Percentiles rank a stretch among this genome's conserved stretches.
These are phyloP conservation scores for Eulithis testata DNA, from an alignment of 2,888 invertebrate genomes.

Conservation along the genomic window DNA sequence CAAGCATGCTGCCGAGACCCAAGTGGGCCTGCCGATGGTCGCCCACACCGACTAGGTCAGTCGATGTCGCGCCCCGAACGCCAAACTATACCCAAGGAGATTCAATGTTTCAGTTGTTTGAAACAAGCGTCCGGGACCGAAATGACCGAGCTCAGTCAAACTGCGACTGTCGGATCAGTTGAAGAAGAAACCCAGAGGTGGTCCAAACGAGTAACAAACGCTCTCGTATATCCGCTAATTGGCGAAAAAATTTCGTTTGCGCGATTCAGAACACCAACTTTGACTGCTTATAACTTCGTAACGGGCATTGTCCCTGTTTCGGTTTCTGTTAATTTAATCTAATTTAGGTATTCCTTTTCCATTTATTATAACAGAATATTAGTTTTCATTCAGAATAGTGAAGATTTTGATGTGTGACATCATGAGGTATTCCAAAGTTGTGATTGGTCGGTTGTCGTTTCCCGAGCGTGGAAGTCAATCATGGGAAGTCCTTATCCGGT, in stretches of 20 bases:
- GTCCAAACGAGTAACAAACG: constrained; percentile 18
- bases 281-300: constrained; percentile 10
- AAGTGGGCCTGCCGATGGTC: constrained; percentile 33
- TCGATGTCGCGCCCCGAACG: constrained; percentile 36
- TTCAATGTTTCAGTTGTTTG: constrained; percentile 15
- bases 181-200: constrained; percentile 36
- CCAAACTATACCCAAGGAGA: constrained; percentile 34
- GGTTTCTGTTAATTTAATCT: background rate
- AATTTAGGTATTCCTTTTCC: background rate
- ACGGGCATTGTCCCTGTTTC: background rate
- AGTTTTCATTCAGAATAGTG: constrained; percentile 16
- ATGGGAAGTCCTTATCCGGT: constrained; percentile 4
- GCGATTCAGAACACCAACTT: constrained; percentile 3
- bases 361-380: background rate
- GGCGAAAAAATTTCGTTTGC: constrained; percentile 30
- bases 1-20: constrained; percentile 39
- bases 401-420: constrained; percentile 15
- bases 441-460: constrained; percentile 22
- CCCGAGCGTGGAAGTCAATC: background rate
- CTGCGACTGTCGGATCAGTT: constrained; percentile 34
- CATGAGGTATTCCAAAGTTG: constrained; percentile 1
- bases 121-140: constrained; percentile 33
- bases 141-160: constrained; percentile 27
- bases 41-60: constrained; percentile 20
- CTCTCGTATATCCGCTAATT: background rate